Percentiles rank a stretch among this genome's conserved stretches.
phyloP scores from a whole-genome alignment of 2,797 vertebrate species.

The Lepus oiostolus region DNA sequence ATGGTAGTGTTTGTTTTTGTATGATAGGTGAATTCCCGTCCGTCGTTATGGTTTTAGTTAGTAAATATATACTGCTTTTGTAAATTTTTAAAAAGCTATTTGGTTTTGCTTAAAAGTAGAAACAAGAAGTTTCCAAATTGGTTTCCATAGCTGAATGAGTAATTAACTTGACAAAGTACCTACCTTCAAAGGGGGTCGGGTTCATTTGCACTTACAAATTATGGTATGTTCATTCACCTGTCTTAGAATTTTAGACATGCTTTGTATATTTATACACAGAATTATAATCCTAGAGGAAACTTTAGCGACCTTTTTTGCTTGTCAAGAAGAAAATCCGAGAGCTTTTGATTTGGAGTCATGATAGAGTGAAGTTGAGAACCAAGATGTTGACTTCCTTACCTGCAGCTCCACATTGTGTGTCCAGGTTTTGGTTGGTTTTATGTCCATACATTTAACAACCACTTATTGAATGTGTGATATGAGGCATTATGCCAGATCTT shows the following conservation, averaged over 20 bases:
- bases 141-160: constrained; percentile 39
- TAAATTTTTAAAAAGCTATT: constrained; percentile 45
- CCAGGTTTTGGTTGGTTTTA: background rate
- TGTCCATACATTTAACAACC: constrained; percentile 26
- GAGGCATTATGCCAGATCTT: background rate
- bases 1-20: background rate
- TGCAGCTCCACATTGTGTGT: background rate
- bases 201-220: constrained; percentile 46
- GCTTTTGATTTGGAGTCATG: constrained; percentile 31
- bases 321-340: background rate
- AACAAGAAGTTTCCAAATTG: constrained; percentile 59
- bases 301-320: constrained; percentile 43
- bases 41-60: constrained; percentile 39
- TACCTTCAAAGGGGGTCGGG: background rate
- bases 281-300: background rate
- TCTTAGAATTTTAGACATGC: constrained; percentile 1
- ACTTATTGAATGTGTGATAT: background rate
- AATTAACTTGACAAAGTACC: constrained; percentile 33
- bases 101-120: constrained; percentile 38
- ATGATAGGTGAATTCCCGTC: background rate
- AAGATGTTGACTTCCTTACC: background rate
- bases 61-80: constrained; percentile 59
- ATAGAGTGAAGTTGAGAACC: constrained; percentile 38
- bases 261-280: constrained; percentile 8
- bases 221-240: background rate